Percentiles rank a stretch among this genome's conserved stretches.
These are phyloP conservation scores for Pharmacophagus antenor DNA, from an alignment of 2,888 invertebrate species.

Conservation along the genomic window DNA sequence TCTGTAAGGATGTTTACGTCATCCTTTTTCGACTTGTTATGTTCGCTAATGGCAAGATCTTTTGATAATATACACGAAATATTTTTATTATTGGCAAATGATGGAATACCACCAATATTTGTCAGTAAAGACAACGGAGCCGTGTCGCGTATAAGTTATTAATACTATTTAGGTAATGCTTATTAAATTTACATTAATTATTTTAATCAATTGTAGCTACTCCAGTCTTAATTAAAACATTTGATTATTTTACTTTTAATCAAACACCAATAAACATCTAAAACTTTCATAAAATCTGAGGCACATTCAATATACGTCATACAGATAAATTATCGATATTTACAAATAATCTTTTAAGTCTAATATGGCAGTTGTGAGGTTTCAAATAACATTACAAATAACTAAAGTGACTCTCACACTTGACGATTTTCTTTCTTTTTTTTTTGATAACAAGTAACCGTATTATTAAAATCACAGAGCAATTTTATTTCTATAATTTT, in stretches of 20 bases:
- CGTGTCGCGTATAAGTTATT: background rate
- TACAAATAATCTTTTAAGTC: constrained; percentile 58
- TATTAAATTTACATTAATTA: constrained; percentile 33
- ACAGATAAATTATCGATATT: constrained; percentile 53
- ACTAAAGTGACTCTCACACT: constrained; percentile 39
- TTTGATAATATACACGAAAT: background rate
- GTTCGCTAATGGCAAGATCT: constrained; percentile 14
- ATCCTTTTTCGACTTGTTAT: constrained; percentile 4
- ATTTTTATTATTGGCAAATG: constrained; percentile 16
- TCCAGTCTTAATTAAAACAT: constrained; percentile 55
- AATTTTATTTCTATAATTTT: background rate
- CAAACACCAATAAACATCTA: constrained; percentile 65
- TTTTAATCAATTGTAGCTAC: constrained; percentile 41
- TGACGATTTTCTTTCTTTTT: constrained; percentile 32
- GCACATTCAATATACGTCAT: constrained; percentile 77
- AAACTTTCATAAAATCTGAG: constrained; percentile 69
- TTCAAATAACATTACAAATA: constrained; percentile 51
- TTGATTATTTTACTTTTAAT: constrained; percentile 48
- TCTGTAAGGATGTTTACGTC: background rate
- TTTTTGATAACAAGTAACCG: background rate
- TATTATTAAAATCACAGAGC: background rate
- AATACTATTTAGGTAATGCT: constrained; percentile 22
- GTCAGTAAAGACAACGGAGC: background rate
- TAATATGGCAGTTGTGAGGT: constrained; percentile 79
- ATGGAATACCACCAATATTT: constrained; percentile 12